Conservation (phyloP, 2,797 vertebrate genomes). For the Sphaeramia orbicularis region DNA sequence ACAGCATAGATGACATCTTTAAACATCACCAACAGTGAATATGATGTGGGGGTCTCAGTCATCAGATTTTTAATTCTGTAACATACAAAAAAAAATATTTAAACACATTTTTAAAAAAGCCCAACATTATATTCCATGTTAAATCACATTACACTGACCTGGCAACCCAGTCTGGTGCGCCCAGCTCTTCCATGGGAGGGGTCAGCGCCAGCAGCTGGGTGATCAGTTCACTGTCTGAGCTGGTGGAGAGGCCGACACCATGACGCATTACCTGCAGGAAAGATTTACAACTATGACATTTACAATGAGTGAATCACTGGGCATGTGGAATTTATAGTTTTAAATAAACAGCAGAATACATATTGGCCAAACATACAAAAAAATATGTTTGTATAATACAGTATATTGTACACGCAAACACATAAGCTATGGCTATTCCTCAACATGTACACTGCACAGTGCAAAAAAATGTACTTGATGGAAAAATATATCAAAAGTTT, state of each 20-base stretch:
- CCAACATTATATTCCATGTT: neutral
- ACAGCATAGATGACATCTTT: slow-evolving; percentile 96
- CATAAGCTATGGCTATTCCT: too few relatives aligned
- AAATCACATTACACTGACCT: slow-evolving; percentile 81
- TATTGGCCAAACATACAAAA: too few relatives aligned
- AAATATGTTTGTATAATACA: too few relatives aligned
- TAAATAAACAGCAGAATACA: too few relatives aligned
- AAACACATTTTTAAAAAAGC: accelerated
- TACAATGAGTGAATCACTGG: neutral
- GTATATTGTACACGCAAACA: too few relatives aligned
- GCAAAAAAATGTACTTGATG: too few relatives aligned
- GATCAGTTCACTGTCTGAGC: slow-evolving; percentile 98
- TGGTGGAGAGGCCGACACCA: slow-evolving; percentile 96
- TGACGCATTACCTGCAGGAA: slow-evolving; percentile 92
- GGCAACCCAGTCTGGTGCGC: slow-evolving; percentile 96
- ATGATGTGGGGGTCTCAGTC: slow-evolving; percentile 95
- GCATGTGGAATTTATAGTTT: neutral
- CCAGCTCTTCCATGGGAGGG: slow-evolving; percentile 93
- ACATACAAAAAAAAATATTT: neutral
- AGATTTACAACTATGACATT: slow-evolving; percentile 15
- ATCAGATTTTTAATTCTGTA: slow-evolving; percentile 97
- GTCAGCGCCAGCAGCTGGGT: slow-evolving; percentile 96
- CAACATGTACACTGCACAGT: too few relatives aligned
- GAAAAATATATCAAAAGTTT: neutral
- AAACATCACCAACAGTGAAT: slow-evolving; percentile 96